Evolutionary conservation across 2,888 invertebrate species (phyloP).

Genomic region (Rhagonycha fulva): DNA sequence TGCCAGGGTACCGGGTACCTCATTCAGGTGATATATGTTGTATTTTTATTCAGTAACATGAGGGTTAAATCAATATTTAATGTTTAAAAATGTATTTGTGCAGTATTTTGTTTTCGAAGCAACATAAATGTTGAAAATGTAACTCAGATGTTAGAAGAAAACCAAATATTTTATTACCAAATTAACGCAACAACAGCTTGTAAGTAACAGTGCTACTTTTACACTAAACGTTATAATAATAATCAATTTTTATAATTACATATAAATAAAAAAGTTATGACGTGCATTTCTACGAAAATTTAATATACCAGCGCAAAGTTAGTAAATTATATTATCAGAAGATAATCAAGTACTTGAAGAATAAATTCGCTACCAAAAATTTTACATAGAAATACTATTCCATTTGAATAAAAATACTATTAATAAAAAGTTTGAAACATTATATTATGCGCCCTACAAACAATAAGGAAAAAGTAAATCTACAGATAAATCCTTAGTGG

Average conservation of each 20-base stretch:
- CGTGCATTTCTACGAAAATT: neutral
- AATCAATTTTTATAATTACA: neutral
- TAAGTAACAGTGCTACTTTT: neutral
- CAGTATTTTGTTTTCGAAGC: neutral
- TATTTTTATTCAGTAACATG: too few species aligned
- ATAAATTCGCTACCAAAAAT: neutral
- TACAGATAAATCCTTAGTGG: slow-evolving; percentile 6
- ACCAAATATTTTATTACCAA: too few species aligned
- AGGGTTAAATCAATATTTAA: too few species aligned
- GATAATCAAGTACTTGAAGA: neutral
- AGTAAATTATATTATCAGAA: neutral
- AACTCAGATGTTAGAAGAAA: too few species aligned
- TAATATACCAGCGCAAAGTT: neutral
- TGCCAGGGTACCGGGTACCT: too few species aligned
- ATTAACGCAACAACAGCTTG: neutral
- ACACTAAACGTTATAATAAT: neutral
- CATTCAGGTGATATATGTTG: too few species aligned
- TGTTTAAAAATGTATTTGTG: too few species aligned
- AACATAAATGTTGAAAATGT: neutral
- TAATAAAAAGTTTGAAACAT: slow-evolving; percentile 1
- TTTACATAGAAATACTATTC: neutral
- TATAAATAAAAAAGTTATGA: neutral
- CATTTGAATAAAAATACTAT: slow-evolving; percentile 2
- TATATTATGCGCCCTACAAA: neutral
- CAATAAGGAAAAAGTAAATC: slow-evolving; percentile 6